Base-by-base conservation (phyloP, 2,888 invertebrate genomes). In the Pediacus dermestoides region DNA sequence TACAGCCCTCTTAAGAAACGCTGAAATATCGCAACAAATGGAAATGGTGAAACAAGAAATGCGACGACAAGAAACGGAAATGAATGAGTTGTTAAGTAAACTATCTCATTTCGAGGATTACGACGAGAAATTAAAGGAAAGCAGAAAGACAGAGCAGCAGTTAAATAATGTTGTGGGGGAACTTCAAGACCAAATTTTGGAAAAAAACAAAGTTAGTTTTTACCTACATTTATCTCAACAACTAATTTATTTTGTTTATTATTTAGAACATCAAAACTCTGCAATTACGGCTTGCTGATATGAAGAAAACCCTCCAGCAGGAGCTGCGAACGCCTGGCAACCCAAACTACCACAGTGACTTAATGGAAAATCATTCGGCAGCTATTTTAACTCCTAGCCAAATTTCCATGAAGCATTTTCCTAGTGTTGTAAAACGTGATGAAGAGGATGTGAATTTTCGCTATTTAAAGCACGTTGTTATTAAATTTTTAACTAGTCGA, bases 391-490 rank as follows among this genome's bases (percentile, higher is more conserved):
- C 76, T 46, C 80, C 81, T 48, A 76, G 79, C 70, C 72, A 73
- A 52, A 70, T 69, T 4, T 71, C 71, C 37, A 72, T 73, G 1
- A 66, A 70, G 50, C 63, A 66, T 57, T 64, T 70, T 48, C 68
- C 66, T 27, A 60, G 62, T 31, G 63, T 54, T 26, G 69, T 64
- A 34, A 54, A 54, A 30, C 60, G 65, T 35, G 68, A 68, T 46
- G 75, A 74, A 54, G 78, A 82, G 42, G 85, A 87, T 58, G 80
- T 88, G 30, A 88, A 86, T 70, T 85, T 87, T 61, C 80, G 81
- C 64, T 94, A 94, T 67, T 74, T 94, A 39, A 93, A 92, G 63
- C 92, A 94, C 71, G 94, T 94, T 47, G 81, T 94, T 45, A 83
- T 94, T 2, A 90, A 92, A 64, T 94, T 94, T 70, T 76, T 94